A percentile compares a stretch with the other conserved stretches of the same genome.
Evolutionary conservation across 1,140 invertebrate genomes (phyloP).

Genomic region (Druon quercuslanigerum): DNA sequence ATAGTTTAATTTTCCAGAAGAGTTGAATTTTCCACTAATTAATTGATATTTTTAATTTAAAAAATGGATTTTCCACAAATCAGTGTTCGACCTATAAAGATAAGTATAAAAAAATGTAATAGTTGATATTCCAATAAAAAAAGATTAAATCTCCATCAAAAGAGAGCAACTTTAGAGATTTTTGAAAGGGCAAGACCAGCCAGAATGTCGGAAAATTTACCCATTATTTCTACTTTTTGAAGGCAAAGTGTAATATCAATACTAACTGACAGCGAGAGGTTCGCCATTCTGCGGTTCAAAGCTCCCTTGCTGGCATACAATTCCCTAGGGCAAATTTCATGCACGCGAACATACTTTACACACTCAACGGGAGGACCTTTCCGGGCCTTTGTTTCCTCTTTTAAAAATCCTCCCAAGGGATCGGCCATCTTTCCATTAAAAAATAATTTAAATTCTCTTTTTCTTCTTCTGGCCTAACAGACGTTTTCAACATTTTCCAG

Average conservation of each 20-base stretch:
- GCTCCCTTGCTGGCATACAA: constrained; percentile 27
- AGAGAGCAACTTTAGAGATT: no score
- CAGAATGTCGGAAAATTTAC: constrained; percentile 23
- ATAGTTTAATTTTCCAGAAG: no score
- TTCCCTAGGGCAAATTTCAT: constrained; percentile 22
- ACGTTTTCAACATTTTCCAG: no score
- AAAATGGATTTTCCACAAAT: no score
- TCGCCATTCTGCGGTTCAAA: constrained; percentile 28
- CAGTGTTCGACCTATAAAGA: no score
- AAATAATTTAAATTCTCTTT: background rate
- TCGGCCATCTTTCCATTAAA: background rate
- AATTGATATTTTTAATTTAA: no score
- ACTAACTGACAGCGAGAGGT: constrained; percentile 32
- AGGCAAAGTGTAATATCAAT: constrained; percentile 23
- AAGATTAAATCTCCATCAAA: no score
- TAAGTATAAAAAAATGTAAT: no score
- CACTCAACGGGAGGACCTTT: constrained; percentile 27
- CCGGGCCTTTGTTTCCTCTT: constrained; percentile 19
- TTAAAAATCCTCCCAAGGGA: constrained; percentile 5
- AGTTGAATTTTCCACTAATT: no score
- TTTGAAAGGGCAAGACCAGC: constrained; percentile 4
- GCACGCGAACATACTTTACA: constrained; percentile 22
- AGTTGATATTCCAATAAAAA: no score
- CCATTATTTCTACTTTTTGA: background rate
- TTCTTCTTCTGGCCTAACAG: no score